These are phyloP conservation scores for Ganaspis brasiliensis DNA, from an alignment of 2,888 invertebrate genomes.

Conservation along the genomic window DNA sequence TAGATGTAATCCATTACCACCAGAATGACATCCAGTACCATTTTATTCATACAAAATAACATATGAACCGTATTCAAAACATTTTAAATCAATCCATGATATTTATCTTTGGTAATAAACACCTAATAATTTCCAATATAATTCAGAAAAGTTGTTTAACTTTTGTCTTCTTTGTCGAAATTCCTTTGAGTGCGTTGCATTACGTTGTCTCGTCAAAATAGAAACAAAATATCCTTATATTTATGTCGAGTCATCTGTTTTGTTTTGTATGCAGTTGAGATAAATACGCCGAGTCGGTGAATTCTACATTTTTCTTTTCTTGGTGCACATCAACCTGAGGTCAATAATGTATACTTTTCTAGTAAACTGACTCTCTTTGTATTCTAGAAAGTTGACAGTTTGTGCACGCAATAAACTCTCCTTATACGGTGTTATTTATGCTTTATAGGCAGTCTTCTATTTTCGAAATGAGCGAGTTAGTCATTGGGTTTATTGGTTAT, in stretches of 20 bases:
- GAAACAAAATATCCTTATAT: constrained; percentile 44
- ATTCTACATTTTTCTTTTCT: constrained; percentile 9
- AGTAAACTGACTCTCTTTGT: not conserved
- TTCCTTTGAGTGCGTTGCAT: not conserved
- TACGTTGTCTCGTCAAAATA: constrained; percentile 38
- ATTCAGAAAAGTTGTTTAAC: not conserved
- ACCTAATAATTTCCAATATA: no score
- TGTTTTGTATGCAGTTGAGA: constrained; percentile 2
- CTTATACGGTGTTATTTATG: constrained; percentile 8
- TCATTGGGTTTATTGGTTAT: constrained; percentile 20
- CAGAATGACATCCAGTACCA: no score
- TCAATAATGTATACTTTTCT: constrained; percentile 6
- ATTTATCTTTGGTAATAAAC: no score
- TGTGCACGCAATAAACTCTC: constrained; percentile 3
- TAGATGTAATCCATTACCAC: no score
- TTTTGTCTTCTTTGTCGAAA: not conserved
- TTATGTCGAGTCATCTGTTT: not conserved
- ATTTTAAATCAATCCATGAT: no score
- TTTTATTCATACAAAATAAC: no score
- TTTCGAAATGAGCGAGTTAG: constrained; percentile 13
- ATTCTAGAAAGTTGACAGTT: constrained; percentile 9
- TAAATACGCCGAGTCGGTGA: not conserved
- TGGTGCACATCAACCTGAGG: not conserved
- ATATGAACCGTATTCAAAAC: no score
- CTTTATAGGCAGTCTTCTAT: constrained; percentile 9